Conservation (phyloP, 2,888 invertebrate genomes). For the Andrena bucephala region DNA sequence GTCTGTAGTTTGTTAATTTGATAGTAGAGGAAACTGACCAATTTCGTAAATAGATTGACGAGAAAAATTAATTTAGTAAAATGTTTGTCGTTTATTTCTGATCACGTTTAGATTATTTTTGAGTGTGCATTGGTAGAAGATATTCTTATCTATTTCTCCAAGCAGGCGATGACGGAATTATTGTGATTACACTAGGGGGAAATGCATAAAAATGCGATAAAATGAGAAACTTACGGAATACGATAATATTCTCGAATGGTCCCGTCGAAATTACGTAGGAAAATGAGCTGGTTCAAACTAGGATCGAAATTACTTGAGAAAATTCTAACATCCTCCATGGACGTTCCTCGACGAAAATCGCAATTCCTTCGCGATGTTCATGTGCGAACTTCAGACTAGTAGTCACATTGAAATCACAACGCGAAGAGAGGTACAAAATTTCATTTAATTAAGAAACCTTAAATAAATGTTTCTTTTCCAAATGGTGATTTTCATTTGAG, state of each 20-base stretch:
- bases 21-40: too few species aligned
- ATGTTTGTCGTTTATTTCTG: too few species aligned
- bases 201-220: conserved; percentile 7
- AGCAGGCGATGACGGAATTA: too few species aligned
- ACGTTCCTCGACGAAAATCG: conserved; percentile 22
- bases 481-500: background rate
- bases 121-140: too few species aligned
- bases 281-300: conserved; percentile 21
- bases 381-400: conserved; percentile 3
- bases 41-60: too few species aligned
- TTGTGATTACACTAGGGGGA: too few species aligned
- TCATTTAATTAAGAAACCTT: conserved; percentile 1
- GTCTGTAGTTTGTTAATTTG: too few species aligned
- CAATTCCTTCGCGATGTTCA: conserved; percentile 20
- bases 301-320: conserved; percentile 37
- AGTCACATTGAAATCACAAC: conserved; percentile 1
- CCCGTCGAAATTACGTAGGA: conserved; percentile 4
- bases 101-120: too few species aligned
- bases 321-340: conserved; percentile 21
- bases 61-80: too few species aligned
- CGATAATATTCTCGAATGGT: conserved; percentile 3
- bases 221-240: background rate
- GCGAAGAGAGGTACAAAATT: background rate
- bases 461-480: conserved; percentile 5
- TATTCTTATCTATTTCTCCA: too few species aligned